Base-by-base conservation (phyloP, 2,888 invertebrate species). In the Orthonychiurus folsomi region DNA sequence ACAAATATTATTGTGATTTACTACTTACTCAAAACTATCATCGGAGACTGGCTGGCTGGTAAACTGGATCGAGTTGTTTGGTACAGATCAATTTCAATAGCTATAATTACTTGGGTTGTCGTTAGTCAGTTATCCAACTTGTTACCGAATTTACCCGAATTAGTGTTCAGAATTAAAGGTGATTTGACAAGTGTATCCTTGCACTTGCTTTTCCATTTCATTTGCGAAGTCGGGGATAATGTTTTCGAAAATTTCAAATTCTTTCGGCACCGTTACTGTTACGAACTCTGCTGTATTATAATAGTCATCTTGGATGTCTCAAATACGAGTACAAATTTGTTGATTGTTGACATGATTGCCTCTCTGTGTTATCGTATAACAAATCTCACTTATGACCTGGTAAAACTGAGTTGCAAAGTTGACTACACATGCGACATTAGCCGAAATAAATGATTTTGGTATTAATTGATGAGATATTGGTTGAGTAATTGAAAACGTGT, bases 171-270 rank as follows among this genome's bases (percentile, higher is more conserved):
- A 15, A 26, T 53, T 54, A 3, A 12, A 21, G 9, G 24, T 23
- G 3, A 25, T 9, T 2, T 26, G 3, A 12, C 3, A 2, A 21
- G 28, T n/a, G 56, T 61, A 9, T 5, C 48, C 15, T 20, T 25
- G n/a, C 61, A 61, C 20, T 50, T 57, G 26, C 12, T 20, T 3
- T 56, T 25, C 21, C 61, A 61, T 23, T 56, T 24, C 20, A 18
- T 56, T 20, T 61, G 61, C 27, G 61, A 61, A 50, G 18, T 61
- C 24, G 61, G 61, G 47, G 61, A 61, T 50, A 50, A 50, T 50
- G 25, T n/a, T 12, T 48, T 5, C 20, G 56, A 61, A 50, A 27
- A 23, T 12, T n/a, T 25, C 18, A 28, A 9, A 2, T 61, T 61
- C 56, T 61, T 56, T 20, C 24, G 61, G 55, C 56, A 61, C 27